These are phyloP conservation scores for Pluvianellus socialis DNA, from an alignment of 2,113 vertebrate species.

Conservation along the genomic window DNA sequence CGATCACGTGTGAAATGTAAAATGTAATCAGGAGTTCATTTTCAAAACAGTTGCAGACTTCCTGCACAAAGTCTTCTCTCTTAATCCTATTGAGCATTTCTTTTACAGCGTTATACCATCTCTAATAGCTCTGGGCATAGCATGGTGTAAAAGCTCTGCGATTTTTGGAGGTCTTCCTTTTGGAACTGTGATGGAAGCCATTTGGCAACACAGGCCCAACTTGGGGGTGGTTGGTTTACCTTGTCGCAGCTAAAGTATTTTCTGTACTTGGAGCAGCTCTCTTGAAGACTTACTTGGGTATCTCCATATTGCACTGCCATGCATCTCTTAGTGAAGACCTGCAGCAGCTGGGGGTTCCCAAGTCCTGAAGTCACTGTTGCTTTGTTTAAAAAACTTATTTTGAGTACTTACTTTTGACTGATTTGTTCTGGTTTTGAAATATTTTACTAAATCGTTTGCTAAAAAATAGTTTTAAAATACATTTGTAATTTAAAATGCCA, in stretches of 20 bases:
- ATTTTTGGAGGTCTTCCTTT: neutral
- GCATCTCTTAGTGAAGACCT: neutral
- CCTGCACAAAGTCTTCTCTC: neutral
- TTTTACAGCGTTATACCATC: neutral
- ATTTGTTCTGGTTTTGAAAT: neutral
- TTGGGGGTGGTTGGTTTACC: neutral
- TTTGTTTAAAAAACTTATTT: neutral
- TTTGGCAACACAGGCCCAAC: neutral
- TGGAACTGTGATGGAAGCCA: neutral
- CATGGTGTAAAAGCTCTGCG: neutral
- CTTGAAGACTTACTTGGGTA: neutral
- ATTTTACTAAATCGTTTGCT: neutral
- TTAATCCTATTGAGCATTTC: neutral
- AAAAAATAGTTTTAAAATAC: neutral
- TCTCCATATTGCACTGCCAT: neutral
- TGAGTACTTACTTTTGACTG: neutral
- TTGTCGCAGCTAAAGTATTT: neutral
- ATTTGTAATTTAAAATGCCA: neutral
- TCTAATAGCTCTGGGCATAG: neutral
- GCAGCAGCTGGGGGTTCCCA: neutral
- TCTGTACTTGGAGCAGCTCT: neutral
- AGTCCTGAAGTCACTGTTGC: neutral
- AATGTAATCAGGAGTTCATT: neutral
- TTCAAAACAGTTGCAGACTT: neutral
- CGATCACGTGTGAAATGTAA: neutral